Evolutionary conservation across 2,797 vertebrate species (phyloP), one percentile per base, ranked within the genome.

Genomic region (Pipistrellus pipistrellus): DNA sequence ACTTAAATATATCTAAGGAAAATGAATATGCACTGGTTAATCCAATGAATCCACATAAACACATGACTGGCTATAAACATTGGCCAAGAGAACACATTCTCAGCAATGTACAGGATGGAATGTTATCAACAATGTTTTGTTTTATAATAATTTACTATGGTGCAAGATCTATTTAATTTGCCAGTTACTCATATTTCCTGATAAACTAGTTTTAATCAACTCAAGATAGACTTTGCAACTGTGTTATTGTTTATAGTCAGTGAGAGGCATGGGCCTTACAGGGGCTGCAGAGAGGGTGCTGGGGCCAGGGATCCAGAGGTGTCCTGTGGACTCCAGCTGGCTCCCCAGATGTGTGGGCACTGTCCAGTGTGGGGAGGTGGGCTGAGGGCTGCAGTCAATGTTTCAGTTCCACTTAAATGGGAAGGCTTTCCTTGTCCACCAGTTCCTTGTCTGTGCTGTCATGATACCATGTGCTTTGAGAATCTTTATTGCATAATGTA

Each of bases 1-100:
- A 35, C 30, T 89, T 84, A 90, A 73, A 59, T 86, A 27, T 6
- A 41, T 51, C 30, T 94, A 69, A 71, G 85, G 71, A 86, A 89
- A 90, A 91, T 93, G 35, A 96, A 71, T 88, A 62, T 68, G 8
- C 10, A 18, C 35, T 51, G 41, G 32, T 64, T 89, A 86, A 90
- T 88, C 12, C 14, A 78, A 57, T 7, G 32, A 94, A 85, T 53
- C 38, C 66, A n/a, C 80, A 38, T 57, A 71, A 93, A 82, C 64
- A 82, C 6, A 76, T 1, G 18, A 44, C n/a, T 62, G 27, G 12
- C 13, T 92, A 5, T 86, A 64, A 75, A 72, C 10, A 48, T 9
- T 76, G 13, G 7, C 9, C 68, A 35, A 91, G 21, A 66, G 18
- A 87, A 68, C 35, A 94, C 77, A 35, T 46, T 11, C 35, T 93